Percentiles rank a stretch among this genome's conserved stretches.
These are phyloP conservation scores for Calyptommatus sinebrachiatus DNA, from an alignment of 2,113 vertebrate genomes.

Conservation along the genomic window DNA sequence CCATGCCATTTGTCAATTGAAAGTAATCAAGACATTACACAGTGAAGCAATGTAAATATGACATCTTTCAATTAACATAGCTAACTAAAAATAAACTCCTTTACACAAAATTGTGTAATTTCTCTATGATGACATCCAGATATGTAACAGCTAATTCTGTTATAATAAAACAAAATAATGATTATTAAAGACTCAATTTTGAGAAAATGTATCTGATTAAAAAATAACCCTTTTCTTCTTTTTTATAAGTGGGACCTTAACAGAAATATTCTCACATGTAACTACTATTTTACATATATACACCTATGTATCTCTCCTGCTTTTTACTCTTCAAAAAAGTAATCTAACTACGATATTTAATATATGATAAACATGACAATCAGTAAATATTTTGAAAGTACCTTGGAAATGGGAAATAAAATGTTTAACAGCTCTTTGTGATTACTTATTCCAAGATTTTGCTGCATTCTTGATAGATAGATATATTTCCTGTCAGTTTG, in stretches of 20 bases:
- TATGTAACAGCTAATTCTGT: not conserved
- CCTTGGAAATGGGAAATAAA: not conserved
- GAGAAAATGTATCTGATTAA: not conserved
- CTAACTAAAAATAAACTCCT: not conserved
- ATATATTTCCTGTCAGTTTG: not conserved
- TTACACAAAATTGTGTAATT: not conserved
- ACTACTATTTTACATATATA: no score
- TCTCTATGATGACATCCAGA: not conserved
- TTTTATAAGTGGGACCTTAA: not conserved
- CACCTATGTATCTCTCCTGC: not conserved
- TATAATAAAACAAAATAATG: not conserved
- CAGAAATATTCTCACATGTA: not conserved
- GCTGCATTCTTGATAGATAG: not conserved
- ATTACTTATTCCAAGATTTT: not conserved
- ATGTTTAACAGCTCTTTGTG: not conserved
- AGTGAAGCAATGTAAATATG: not conserved
- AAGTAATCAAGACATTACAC: not conserved
- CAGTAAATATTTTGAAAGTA: not conserved
- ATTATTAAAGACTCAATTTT: not conserved
- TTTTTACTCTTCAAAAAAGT: not conserved
- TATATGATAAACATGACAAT: not conserved
- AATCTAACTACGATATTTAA: not conserved
- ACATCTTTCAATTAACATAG: not conserved
- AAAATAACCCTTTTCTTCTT: not conserved
- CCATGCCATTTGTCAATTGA: not conserved